A percentile compares a stretch with the other conserved stretches of the same genome.
Evolutionary conservation across 2,888 invertebrate genomes (phyloP).

Genomic region (Pelosia muscerda): DNA sequence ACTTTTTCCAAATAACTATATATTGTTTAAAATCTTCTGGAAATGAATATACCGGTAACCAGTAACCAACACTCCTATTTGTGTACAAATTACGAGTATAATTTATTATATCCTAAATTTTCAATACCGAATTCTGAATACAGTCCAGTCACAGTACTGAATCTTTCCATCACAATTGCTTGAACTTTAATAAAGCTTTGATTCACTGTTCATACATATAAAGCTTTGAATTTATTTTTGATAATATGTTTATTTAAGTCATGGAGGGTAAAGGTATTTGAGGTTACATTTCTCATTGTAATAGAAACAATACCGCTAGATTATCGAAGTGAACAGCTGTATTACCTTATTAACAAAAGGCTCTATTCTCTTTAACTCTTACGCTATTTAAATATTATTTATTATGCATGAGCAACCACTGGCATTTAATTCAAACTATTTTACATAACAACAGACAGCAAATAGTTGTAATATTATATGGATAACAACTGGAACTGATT

Average conservation of each 20-base stretch:
- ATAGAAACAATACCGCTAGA: conserved; percentile 1
- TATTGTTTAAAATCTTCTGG: too few relatives aligned
- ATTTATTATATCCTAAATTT: too few relatives aligned
- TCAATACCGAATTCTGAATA: not conserved
- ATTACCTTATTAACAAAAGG: not conserved
- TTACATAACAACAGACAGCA: not conserved
- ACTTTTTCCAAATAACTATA: too few relatives aligned
- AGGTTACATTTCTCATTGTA: conserved; percentile 3
- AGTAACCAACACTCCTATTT: too few relatives aligned
- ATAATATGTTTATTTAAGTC: not conserved
- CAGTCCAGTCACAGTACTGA: not conserved
- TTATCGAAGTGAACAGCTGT: not conserved
- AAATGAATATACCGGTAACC: too few relatives aligned
- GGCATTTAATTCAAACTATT: not conserved
- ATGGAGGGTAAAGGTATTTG: not conserved
- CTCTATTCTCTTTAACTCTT: not conserved
- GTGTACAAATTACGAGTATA: too few relatives aligned
- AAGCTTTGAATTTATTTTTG: too few relatives aligned
- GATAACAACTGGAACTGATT: not conserved
- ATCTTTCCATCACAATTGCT: not conserved
- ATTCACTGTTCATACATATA: too few relatives aligned
- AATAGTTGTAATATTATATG: not conserved
- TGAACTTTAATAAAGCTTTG: not conserved
- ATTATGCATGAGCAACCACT: not conserved
- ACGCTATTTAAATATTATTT: not conserved